Conservation (phyloP, 2,888 invertebrate genomes). For the Calliphora vomitoria region DNA sequence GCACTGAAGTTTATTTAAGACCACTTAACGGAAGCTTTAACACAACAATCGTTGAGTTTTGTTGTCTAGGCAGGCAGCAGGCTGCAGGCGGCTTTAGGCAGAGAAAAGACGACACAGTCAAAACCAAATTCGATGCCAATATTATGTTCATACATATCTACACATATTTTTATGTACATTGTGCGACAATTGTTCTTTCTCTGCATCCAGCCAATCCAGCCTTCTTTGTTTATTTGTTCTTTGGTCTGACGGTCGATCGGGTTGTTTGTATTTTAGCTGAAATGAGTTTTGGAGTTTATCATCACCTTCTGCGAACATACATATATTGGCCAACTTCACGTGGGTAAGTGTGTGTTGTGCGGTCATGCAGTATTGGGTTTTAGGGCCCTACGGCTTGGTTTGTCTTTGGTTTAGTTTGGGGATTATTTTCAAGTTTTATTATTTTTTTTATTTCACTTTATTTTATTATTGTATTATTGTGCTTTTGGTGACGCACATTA, state of each 20-base stretch:
- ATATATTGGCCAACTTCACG: neutral
- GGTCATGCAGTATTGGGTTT: constrained; percentile 47
- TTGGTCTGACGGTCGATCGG: constrained; percentile 39
- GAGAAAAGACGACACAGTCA: constrained; percentile 21
- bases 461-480: constrained; percentile 64
- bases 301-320: constrained; percentile 46
- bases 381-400: constrained; percentile 46
- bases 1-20: constrained; percentile 68
- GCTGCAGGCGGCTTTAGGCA: constrained; percentile 49
- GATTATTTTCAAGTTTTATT: constrained; percentile 44
- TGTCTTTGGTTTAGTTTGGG: constrained; percentile 45
- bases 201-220: constrained; percentile 20
- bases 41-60: constrained; percentile 63
- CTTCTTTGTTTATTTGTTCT: constrained; percentile 66
- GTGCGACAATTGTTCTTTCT: constrained; percentile 74
- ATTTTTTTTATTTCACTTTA: constrained; percentile 48
- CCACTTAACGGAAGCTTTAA: constrained; percentile 71
- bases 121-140: constrained; percentile 9
- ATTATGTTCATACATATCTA: neutral
- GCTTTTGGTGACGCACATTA: constrained; percentile 79
- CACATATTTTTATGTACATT: neutral
- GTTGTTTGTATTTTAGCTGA: constrained; percentile 54
- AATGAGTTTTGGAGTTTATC: constrained; percentile 65
- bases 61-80: constrained; percentile 55
- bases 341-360: neutral